These are phyloP conservation scores for Amblyjoppa fuscipennis DNA, from an alignment of 2,888 invertebrate species.

Conservation along the genomic window DNA sequence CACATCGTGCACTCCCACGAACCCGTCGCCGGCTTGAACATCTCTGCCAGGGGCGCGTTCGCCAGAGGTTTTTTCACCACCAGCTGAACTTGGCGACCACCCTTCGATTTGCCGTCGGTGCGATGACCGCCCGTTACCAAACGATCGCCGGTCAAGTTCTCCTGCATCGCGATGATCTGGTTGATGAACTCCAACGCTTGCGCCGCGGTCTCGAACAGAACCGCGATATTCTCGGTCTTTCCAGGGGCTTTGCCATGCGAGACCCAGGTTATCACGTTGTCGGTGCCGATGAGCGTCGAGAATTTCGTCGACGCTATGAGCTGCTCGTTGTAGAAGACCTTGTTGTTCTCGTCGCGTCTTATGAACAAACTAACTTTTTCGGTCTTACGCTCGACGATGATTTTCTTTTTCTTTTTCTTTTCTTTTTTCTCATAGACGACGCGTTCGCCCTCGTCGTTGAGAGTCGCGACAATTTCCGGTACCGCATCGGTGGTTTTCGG, in stretches of 20 bases:
- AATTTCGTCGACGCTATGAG: conserved; percentile 88
- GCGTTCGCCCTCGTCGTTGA: conserved; percentile 87
- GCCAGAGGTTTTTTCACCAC: conserved; percentile 2
- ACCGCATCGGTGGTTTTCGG: not conserved
- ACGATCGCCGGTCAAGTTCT: conserved; percentile 69
- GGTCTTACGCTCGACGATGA: conserved; percentile 86
- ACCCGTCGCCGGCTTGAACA: conserved; percentile 89
- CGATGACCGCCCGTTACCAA: conserved; percentile 55
- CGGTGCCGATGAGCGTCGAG: conserved; percentile 86
- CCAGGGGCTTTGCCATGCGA: conserved; percentile 25
- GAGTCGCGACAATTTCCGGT: conserved; percentile 42
- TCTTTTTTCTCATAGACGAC: conserved; percentile 90
- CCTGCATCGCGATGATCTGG: conserved; percentile 61
- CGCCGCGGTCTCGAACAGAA: conserved; percentile 41
- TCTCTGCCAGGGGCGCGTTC: conserved; percentile 69
- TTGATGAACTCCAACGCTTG: conserved; percentile 71
- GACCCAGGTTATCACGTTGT: conserved; percentile 58
- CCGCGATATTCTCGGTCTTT: conserved; percentile 58
- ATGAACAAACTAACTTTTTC: conserved; percentile 91
- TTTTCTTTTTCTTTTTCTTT: conserved; percentile 94
- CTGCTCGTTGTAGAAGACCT: conserved; percentile 89
- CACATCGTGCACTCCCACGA: conserved; percentile 91
- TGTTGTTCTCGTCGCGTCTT: conserved; percentile 91
- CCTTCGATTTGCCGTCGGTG: conserved; percentile 76
- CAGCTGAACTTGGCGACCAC: conserved; percentile 1